Conservation (phyloP, 2,797 vertebrate genomes). For the Lepus townsendii region DNA sequence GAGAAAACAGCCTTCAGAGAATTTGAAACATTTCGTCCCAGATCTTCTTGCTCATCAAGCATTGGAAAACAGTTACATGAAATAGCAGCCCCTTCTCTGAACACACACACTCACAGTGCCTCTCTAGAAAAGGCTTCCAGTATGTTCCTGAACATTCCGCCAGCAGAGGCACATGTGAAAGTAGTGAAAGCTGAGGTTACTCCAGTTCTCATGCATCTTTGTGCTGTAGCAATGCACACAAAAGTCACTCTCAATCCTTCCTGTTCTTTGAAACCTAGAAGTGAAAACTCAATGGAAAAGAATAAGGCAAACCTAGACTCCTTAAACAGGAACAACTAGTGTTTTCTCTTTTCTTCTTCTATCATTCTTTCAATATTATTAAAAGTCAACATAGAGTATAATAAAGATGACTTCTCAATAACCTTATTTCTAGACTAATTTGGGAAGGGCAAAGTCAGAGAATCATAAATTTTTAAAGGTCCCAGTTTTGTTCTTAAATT, state of each 20-base stretch:
- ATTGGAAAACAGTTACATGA: neutral
- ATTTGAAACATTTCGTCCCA: neutral
- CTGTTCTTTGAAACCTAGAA: constrained; percentile 44
- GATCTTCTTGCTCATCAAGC: neutral
- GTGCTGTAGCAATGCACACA: neutral
- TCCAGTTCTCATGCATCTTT: neutral
- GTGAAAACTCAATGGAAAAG: constrained; percentile 3
- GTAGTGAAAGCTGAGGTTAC: neutral
- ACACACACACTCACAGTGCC: neutral
- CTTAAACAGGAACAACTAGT: neutral
- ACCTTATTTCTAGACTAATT: constrained; percentile 70
- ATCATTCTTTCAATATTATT: constrained; percentile 21
- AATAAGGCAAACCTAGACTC: neutral
- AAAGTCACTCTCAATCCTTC: constrained; percentile 27
- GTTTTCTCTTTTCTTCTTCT: neutral
- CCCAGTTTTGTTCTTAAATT: constrained; percentile 60
- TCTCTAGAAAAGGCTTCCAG: neutral
- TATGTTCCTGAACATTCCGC: neutral
- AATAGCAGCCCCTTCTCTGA: neutral
- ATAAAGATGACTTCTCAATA: constrained; percentile 66
- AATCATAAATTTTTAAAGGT: constrained; percentile 66
- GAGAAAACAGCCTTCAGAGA: neutral
- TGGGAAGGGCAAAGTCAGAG: constrained; percentile 64
- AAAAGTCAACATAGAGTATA: constrained; percentile 58
- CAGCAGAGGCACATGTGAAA: neutral